Base-by-base conservation (phyloP, 2,113 vertebrate species). In the Eulacestoma nigropectus region DNA sequence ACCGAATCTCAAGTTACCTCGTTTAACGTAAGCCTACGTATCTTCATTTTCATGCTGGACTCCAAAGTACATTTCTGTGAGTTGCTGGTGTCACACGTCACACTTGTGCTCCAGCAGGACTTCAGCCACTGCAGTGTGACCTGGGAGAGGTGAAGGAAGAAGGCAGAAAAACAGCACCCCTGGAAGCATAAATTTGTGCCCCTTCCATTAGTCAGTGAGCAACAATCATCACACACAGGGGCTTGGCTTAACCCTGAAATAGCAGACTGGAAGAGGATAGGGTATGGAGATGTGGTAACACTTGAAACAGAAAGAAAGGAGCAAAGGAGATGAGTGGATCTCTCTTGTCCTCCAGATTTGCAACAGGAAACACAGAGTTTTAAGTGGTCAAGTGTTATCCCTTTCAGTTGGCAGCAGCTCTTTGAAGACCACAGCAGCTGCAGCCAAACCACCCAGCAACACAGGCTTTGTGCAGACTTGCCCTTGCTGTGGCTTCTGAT, bases 281-380 rank as follows among this genome's bases (percentile, higher is more conserved):
- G 14, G 5, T 19, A 37, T 21, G 37, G 60, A 52, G 15, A 65
- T 32, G n/a, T 27, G 9, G 3, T 26, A 87, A 75, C 11, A 50
- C 6, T 9, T 4, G 26, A 56, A 85, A 35, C 14, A 19, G 46
- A 30, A 52, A 87, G 22, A 1, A 91, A 74, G 9, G 25, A 47
- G 44, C 33, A 52, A 19, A 55, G 87, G 20, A 72, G 11, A 68
- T 22, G 27, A 13, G 9, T 37, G 21, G 15, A 22, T 86, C 26
- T 65, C 52, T 60, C 35, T 35, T 19, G 16, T 39, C 19, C 12
- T 85, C 41, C 32, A 44, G 56, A 41, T 75, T 33, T 83, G 49
- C 0, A 0, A 44, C 25, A 62, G 59, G 17, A 76, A 72, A 39
- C 44, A 27, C 1, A 3, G 53, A 41, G 11, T 44, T 39, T 0